phyloP scores from a whole-genome alignment of 2,797 vertebrate genomes.

The Brachyrhaphis roseni region DNA sequence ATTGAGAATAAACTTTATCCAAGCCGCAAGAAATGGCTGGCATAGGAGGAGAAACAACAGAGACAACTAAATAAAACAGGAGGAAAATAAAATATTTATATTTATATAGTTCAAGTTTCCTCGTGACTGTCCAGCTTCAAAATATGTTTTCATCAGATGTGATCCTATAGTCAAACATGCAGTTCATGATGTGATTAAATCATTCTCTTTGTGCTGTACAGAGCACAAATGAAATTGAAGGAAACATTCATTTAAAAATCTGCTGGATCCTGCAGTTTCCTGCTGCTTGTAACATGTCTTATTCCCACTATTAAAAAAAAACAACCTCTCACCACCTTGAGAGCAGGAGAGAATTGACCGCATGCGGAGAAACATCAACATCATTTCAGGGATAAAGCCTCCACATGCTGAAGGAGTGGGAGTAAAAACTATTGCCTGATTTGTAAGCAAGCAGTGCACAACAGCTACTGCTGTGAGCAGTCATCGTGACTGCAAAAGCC shows the following conservation, averaged over 20 bases:
- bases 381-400: slow-evolving; percentile 34
- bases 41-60: neutral
- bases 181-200: neutral
- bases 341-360: slow-evolving; percentile 31
- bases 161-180: neutral
- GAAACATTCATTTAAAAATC: slow-evolving; percentile 18
- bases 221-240: slow-evolving; percentile 22
- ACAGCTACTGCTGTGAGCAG: slow-evolving; percentile 43
- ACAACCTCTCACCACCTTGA: slow-evolving; percentile 14
- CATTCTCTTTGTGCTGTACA: slow-evolving; percentile 1
- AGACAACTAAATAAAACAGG: neutral
- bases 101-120: neutral
- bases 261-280: slow-evolving; percentile 32
- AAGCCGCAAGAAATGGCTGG: neutral
- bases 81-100: neutral
- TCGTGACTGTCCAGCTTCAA: neutral
- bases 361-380: slow-evolving; percentile 43
- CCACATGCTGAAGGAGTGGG: slow-evolving; percentile 12
- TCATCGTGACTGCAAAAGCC: slow-evolving; percentile 40
- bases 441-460: slow-evolving; percentile 44
- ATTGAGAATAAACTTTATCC: slow-evolving; percentile 1
- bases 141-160: neutral
- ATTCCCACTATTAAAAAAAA: neutral
- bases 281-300: slow-evolving; percentile 11
- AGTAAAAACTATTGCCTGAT: slow-evolving; percentile 30